phyloP scores from a whole-genome alignment of 2,888 invertebrate species.

The Mylabris sibirica region DNA sequence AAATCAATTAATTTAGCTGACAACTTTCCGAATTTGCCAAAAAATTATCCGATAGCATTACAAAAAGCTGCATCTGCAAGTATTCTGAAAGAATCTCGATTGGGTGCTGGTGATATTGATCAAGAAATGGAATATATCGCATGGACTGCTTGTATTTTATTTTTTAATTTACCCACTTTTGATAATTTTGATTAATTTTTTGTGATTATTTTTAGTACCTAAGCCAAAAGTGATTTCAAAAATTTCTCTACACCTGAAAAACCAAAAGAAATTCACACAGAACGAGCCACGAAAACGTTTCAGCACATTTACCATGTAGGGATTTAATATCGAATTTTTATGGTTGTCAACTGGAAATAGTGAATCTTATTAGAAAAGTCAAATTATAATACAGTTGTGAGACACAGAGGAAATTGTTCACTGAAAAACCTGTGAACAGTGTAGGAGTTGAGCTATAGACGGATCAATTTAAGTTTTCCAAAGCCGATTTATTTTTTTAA shows the following conservation, averaged over 20 bases:
- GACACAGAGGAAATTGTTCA: too few relatives aligned
- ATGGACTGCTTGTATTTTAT: conserved; percentile 52
- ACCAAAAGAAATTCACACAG: conserved; percentile 14
- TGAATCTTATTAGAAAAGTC: too few relatives aligned
- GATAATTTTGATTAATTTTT: neutral
- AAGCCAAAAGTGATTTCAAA: conserved; percentile 21
- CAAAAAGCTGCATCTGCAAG: conserved; percentile 57
- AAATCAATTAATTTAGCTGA: conserved; percentile 47
- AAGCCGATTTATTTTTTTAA: too few relatives aligned
- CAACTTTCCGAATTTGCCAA: conserved; percentile 49
- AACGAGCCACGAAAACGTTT: neutral
- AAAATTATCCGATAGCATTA: conserved; percentile 52
- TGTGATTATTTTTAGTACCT: conserved; percentile 20
- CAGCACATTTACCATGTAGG: neutral
- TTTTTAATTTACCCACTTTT: conserved; percentile 19
- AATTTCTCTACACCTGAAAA: conserved; percentile 2
- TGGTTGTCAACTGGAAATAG: too few relatives aligned
- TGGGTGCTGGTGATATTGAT: conserved; percentile 33
- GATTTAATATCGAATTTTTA: neutral
- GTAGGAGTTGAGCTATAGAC: too few relatives aligned
- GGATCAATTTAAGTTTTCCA: too few relatives aligned
- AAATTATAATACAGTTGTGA: too few relatives aligned
- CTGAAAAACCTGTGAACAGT: too few relatives aligned
- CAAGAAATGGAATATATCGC: conserved; percentile 47
- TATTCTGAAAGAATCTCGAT: conserved; percentile 46